Base-by-base conservation (phyloP, 2,888 invertebrate species). In the Rhyacophila evoluta region DNA sequence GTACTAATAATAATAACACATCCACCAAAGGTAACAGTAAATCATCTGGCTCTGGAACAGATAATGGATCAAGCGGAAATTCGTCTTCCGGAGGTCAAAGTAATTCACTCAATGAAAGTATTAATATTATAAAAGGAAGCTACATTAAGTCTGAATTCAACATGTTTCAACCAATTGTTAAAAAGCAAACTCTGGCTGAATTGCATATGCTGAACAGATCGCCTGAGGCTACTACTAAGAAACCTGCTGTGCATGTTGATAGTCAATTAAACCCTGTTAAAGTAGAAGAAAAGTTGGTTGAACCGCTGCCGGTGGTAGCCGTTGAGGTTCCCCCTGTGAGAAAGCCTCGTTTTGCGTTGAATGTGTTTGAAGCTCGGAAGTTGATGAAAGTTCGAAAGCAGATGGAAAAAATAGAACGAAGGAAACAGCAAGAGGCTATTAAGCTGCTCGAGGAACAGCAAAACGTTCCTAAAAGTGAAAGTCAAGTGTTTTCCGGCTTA, bases 281-380 rank as follows among this genome's bases (percentile, higher is more conserved):
- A 75, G 38, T 69, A 10, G 41, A 73, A 19, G 73, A 41, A 69
- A 55, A 74, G 28, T 19, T 19, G 28, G 25, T 36, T 12, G 72
- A 68, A 19, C 37, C 70, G 25, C 12, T 27, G 6, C 69, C 76
- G 25, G 15, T 25, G 38, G 37, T 36, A 2, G 37, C 28, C 3
- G 28, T 25, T 27, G 74, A 67, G 3, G 36, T 27, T 19, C 70
- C 36, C n/a, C 78, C 89, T 11, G 83, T 91, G 29, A 92, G 91
- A 82, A 94, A 94, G 84, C 93, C 93, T 0, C 94, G 92, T 87
- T 91, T 93, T 78, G 93, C 93, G 0, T 92, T 92, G 0, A 94
- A 93, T 85, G 89, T 93, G 67, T 89, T 90, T 83, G 94, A 94
- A 87, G 93, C 93, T 0, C 91, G 90, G 83, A 90, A 89, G 83